Evolutionary conservation across 2,888 invertebrate species (phyloP).

Genomic region (Idaea aversata): DNA sequence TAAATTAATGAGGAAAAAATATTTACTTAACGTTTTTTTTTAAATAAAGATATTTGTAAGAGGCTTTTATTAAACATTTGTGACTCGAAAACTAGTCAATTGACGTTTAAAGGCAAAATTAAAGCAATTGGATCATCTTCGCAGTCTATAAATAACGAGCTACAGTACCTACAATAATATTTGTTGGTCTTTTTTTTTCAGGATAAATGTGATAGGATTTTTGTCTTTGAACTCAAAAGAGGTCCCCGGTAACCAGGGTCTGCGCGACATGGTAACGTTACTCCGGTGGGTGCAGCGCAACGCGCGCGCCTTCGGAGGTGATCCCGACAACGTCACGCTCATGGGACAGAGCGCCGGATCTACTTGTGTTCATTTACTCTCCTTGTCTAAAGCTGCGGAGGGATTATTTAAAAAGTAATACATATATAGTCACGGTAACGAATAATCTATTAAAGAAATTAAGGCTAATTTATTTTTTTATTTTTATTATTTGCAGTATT

Average conservation of each 20-base stretch:
- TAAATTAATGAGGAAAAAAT: neutral
- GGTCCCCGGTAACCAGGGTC: slow-evolving; percentile 46
- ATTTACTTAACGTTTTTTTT: neutral
- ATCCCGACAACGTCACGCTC: slow-evolving; percentile 36
- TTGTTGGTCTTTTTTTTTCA: slow-evolving; percentile 8
- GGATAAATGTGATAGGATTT: slow-evolving; percentile 44
- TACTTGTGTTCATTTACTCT: slow-evolving; percentile 30
- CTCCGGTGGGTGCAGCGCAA: slow-evolving; percentile 44
- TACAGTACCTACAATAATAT: neutral
- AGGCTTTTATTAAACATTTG: no score
- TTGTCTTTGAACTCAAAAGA: slow-evolving; percentile 38
- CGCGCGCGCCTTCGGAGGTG: slow-evolving; percentile 37
- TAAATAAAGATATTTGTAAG: no score
- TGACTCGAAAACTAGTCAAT: no score
- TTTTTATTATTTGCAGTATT: slow-evolving; percentile 20
- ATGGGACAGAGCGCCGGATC: slow-evolving; percentile 40
- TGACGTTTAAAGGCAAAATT: slow-evolving; percentile 7
- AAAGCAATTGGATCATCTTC: no score
- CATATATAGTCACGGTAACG: neutral
- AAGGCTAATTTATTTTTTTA: neutral
- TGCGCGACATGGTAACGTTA: slow-evolving; percentile 38
- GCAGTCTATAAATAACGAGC: no score
- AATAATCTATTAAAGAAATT: neutral
- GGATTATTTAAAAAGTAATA: slow-evolving; percentile 30
- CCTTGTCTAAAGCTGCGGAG: slow-evolving; percentile 29